Conservation (phyloP, 92 coral and sea anemone species). For the Siderastrea siderea region DNA sequence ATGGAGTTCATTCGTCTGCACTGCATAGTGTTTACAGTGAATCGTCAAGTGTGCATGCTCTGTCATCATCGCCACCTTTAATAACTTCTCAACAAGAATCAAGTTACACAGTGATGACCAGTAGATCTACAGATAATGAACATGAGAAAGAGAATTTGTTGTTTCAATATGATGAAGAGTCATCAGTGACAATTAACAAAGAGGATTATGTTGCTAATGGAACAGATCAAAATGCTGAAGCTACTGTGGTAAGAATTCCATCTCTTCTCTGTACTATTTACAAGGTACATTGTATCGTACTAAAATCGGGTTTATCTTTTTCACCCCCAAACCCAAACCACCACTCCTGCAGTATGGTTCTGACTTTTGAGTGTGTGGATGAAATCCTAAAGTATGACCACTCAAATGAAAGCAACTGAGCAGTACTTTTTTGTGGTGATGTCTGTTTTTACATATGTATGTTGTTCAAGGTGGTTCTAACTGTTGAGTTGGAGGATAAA, state of each 20-base stretch:
- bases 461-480: too few species aligned
- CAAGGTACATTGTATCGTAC: background rate
- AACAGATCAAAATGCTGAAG: slow-evolving; percentile 20
- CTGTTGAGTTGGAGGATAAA: too few species aligned
- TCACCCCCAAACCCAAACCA: too few species aligned
- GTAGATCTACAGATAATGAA: slow-evolving; percentile 7
- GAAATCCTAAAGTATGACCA: too few species aligned
- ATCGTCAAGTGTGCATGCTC: background rate
- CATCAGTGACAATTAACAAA: background rate
- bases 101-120: background rate
- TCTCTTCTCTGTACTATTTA: background rate
- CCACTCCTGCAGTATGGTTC: too few species aligned
- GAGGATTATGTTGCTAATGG: slow-evolving; percentile 25
- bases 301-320: too few species aligned
- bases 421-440: too few species aligned
- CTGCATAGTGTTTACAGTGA: background rate
- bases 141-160: slow-evolving; percentile 20
- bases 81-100: slow-evolving; percentile 8
- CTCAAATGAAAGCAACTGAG: too few species aligned
- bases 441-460: too few species aligned
- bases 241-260: slow-evolving; percentile 26
- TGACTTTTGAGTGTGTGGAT: too few species aligned
- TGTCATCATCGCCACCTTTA: slow-evolving; percentile 4
- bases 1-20: slow-evolving; percentile 21
- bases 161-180: slow-evolving; percentile 15